Conservation (phyloP, 2,888 invertebrate species). For the Cinara cedri region DNA sequence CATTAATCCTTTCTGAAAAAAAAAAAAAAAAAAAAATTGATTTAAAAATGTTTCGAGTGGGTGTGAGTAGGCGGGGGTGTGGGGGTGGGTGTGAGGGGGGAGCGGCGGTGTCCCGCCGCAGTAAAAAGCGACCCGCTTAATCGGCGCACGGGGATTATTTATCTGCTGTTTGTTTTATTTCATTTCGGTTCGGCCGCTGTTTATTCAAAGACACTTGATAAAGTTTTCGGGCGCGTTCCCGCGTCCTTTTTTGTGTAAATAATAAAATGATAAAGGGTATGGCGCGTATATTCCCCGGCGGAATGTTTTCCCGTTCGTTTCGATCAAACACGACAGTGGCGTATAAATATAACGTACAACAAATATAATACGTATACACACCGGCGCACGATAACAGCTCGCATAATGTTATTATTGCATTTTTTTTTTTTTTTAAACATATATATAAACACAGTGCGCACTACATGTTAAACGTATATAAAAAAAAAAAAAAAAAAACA, state of each 20-base stretch:
- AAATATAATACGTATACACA: too few relatives aligned
- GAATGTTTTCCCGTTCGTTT: background rate
- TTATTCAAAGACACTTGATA: slow-evolving; percentile 27
- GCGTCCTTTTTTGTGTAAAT: slow-evolving; percentile 18
- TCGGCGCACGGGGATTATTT: background rate
- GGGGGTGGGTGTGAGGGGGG: too few relatives aligned
- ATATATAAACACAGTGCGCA: too few relatives aligned
- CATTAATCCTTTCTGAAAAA: too few relatives aligned
- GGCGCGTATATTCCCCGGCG: background rate
- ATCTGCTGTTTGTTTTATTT: background rate
- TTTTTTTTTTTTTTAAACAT: slow-evolving; percentile 14
- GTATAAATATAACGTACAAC: too few relatives aligned
- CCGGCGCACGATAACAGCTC: too few relatives aligned
- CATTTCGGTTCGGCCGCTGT: background rate
- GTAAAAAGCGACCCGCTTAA: too few relatives aligned
- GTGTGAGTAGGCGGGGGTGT: too few relatives aligned
- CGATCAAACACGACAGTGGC: background rate
- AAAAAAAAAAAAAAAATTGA: background rate
- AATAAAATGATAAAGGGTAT: background rate
- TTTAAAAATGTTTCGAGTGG: background rate
- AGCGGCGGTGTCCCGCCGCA: too few relatives aligned
- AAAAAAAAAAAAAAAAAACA: too few relatives aligned
- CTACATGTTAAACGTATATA: background rate
- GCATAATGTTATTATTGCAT: too few relatives aligned
- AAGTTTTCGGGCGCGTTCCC: slow-evolving; percentile 12